Evolutionary conservation across 2,888 invertebrate species (phyloP).

Genomic region (Melipona bicolor): DNA sequence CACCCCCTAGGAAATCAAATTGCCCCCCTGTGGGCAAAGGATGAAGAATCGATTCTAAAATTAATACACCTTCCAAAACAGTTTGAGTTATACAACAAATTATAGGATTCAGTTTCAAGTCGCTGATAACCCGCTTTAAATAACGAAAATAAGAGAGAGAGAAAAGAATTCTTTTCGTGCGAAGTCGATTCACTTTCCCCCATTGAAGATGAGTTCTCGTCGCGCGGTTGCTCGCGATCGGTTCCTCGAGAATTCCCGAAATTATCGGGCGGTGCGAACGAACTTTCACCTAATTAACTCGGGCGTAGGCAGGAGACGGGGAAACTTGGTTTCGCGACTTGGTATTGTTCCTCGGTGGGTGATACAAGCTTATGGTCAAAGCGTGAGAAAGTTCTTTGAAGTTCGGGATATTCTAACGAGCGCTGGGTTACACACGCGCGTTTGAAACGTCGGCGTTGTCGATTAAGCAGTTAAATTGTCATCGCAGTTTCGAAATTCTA

Average conservation of each 20-base stretch:
- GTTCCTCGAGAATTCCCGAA: background rate
- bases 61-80: too few species aligned
- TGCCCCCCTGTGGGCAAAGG: too few species aligned
- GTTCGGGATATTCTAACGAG: background rate
- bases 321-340: conserved; percentile 5
- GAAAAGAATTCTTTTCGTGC: background rate
- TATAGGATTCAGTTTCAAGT: too few species aligned
- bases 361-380: background rate
- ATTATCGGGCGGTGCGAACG: background rate
- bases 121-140: background rate
- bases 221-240: background rate
- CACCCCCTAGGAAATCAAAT: too few species aligned
- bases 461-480: background rate
- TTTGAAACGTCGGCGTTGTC: background rate
- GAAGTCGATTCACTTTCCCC: background rate
- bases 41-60: too few species aligned
- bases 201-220: too few species aligned
- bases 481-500: too few species aligned
- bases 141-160: too few species aligned
- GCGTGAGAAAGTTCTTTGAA: background rate
- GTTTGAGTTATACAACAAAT: too few species aligned
- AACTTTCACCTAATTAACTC: background rate
- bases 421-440: background rate
- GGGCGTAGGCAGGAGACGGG: background rate
- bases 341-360: background rate